Conservation (phyloP, 2,888 invertebrate genomes). For the Melanotus villosus region DNA sequence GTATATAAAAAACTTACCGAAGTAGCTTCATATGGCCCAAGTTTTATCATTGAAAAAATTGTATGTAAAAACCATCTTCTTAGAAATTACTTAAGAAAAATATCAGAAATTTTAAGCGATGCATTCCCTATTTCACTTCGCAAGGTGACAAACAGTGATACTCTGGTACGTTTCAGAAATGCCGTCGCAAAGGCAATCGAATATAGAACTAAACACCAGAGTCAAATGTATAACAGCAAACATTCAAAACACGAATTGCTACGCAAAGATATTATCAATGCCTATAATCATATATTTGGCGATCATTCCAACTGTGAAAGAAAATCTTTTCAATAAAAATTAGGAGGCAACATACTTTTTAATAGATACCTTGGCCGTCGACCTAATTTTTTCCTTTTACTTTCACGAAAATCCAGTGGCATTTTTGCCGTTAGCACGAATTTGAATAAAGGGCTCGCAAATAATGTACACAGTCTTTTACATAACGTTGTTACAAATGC, state of each 20-base stretch:
- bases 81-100: neutral
- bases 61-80: neutral
- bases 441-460: neutral
- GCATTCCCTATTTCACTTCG: neutral
- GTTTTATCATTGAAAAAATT: neutral
- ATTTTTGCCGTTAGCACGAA: neutral
- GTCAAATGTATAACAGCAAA: too few relatives aligned
- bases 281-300: too few relatives aligned
- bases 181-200: constrained; percentile 12
- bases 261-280: neutral
- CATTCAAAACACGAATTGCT: too few relatives aligned
- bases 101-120: neutral
- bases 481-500: constrained; percentile 53
- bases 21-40: neutral
- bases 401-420: neutral
- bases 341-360: neutral
- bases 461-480: constrained; percentile 3
- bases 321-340: constrained; percentile 1
- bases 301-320: too few relatives aligned
- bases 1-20: neutral
- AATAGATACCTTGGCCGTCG: too few relatives aligned
- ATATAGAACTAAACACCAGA: neutral
- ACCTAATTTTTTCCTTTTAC: neutral
- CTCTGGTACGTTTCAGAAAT: constrained; percentile 20
- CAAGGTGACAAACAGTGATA: constrained; percentile 5